Conservation (phyloP, 2,888 invertebrate species). For the Diarsia brunnea region DNA sequence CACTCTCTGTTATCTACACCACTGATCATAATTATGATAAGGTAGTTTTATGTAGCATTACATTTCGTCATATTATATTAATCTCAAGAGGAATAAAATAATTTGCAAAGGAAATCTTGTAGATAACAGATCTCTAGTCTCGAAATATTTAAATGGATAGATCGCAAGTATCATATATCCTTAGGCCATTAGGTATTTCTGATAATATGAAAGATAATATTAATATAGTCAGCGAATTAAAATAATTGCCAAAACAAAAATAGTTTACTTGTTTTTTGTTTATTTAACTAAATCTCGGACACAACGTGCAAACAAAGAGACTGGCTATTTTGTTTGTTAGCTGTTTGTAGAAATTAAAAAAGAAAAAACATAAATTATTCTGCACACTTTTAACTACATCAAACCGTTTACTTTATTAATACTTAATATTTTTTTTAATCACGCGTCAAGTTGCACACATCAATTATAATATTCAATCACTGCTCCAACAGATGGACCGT, state of each 20-base stretch:
- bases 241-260: constrained; percentile 3
- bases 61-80: constrained; percentile 12
- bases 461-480: not conserved
- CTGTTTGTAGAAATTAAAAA: not conserved
- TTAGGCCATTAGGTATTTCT: constrained; percentile 2
- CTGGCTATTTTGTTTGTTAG: not conserved
- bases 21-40: constrained; percentile 38
- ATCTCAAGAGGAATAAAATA: not conserved
- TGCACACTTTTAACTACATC: not conserved
- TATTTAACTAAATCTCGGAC: not conserved
- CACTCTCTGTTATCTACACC: constrained; percentile 4
- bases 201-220: constrained; percentile 22
- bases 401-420: not conserved
- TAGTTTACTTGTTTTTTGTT: not conserved
- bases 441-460: not conserved
- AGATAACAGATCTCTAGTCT: constrained; percentile 1
- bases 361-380: not conserved
- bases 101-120: constrained; percentile 19
- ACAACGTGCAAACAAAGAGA: not conserved
- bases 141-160: constrained; percentile 4
- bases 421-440: not conserved
- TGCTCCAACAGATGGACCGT: not conserved
- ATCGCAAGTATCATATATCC: constrained; percentile 1
- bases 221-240: not conserved
- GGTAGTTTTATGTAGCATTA: not conserved